These are phyloP conservation scores for Thereva unica DNA, from an alignment of 2,888 invertebrate species.

Conservation along the genomic window DNA sequence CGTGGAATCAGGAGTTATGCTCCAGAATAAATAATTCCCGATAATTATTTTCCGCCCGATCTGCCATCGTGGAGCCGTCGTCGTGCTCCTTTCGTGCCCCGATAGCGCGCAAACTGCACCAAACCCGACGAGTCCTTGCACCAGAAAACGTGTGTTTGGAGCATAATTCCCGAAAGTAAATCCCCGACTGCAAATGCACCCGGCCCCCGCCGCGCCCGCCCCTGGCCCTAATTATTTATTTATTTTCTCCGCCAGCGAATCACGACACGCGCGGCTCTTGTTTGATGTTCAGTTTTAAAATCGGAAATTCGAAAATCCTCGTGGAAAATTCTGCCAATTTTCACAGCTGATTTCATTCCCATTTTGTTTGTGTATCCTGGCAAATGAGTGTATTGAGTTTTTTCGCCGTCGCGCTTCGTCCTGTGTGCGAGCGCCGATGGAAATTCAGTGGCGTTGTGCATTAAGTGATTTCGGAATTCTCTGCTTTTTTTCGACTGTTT, in stretches of 20 bases:
- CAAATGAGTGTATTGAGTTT: slow-evolving; percentile 17
- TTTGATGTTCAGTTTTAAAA: slow-evolving; percentile 39
- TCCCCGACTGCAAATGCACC: slow-evolving; percentile 6
- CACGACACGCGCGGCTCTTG: slow-evolving; percentile 32
- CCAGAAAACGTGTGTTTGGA: not conserved
- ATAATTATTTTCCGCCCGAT: too few relatives aligned
- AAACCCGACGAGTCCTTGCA: too few relatives aligned
- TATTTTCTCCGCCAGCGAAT: slow-evolving; percentile 28
- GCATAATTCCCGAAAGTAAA: slow-evolving; percentile 2
- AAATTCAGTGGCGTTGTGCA: slow-evolving; percentile 18
- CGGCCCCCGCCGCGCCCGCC: slow-evolving; percentile 18
- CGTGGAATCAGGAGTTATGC: too few relatives aligned
- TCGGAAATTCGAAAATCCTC: slow-evolving; percentile 53
- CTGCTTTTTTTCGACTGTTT: too few relatives aligned
- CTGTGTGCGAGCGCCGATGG: not conserved
- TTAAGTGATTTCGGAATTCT: slow-evolving; percentile 10
- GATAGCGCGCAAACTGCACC: too few relatives aligned
- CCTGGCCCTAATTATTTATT: slow-evolving; percentile 33
- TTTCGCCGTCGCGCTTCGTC: slow-evolving; percentile 1
- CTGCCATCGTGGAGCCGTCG: too few relatives aligned
- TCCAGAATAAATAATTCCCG: too few relatives aligned
- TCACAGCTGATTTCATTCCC: slow-evolving; percentile 58
- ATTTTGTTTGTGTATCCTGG: slow-evolving; percentile 46
- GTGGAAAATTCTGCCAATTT: slow-evolving; percentile 59
- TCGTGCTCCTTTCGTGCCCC: too few relatives aligned